Conservation (phyloP, 2,113 vertebrate species). For the Pituophis catenifer region DNA sequence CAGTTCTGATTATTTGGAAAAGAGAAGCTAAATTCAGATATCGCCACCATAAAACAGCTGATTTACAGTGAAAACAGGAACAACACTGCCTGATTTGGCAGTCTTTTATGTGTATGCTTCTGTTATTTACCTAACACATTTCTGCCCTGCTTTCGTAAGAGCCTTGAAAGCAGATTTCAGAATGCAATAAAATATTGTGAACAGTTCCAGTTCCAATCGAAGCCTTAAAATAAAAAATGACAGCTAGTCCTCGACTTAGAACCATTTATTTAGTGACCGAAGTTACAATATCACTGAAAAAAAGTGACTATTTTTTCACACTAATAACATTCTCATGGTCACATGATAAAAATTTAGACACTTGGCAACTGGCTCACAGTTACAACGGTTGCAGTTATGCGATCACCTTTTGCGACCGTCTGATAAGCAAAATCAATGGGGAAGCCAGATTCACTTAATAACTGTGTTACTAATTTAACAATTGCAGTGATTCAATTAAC, state of each 20-base stretch:
- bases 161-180: background rate
- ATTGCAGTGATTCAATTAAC: no score
- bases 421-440: background rate
- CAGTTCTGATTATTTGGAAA: background rate
- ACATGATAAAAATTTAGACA: background rate
- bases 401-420: background rate
- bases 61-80: background rate
- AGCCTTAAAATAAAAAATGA: background rate
- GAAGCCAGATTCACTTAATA: background rate
- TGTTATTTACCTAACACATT: background rate
- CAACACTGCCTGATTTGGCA: background rate
- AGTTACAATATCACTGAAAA: background rate
- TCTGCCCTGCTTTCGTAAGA: background rate
- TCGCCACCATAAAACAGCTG: background rate
- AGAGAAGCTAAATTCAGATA: background rate
- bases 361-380: background rate
- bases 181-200: background rate
- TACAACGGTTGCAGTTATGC: background rate
- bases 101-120: background rate
- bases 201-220: background rate
- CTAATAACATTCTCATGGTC: background rate
- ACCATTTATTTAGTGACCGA: background rate
- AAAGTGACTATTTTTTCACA: background rate
- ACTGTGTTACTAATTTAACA: background rate
- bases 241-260: background rate